Percentiles rank a stretch among this genome's conserved stretches.
Evolutionary conservation across 2,888 invertebrate species (phyloP).

Genomic region (Hirtodrosophila confusa): DNA sequence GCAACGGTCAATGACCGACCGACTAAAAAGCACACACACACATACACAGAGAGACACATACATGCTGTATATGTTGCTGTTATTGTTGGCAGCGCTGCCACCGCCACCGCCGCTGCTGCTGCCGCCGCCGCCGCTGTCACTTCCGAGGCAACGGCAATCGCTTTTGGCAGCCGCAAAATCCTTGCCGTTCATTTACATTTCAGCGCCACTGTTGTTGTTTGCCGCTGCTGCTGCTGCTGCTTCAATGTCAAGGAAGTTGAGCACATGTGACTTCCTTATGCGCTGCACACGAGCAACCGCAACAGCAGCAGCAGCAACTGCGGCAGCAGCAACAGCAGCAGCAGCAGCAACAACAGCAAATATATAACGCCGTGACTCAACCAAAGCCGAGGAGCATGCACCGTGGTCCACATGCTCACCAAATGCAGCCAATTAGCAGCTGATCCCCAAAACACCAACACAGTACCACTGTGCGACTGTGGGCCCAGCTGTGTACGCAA

Average conservation of each 20-base stretch:
- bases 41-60: conserved; percentile 3
- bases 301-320: conserved; percentile 20
- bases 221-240: conserved; percentile 32
- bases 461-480: conserved; percentile 39
- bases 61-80: conserved; percentile 20
- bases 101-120: conserved; percentile 26
- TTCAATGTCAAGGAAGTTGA: conserved; percentile 77
- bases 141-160: conserved; percentile 61
- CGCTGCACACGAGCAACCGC: conserved; percentile 49
- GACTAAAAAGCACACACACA: conserved; percentile 74
- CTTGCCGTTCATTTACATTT: conserved; percentile 57
- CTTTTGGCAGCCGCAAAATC: conserved; percentile 62
- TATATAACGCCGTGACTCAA: conserved; percentile 43
- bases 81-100: conserved; percentile 32
- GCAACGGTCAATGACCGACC: conserved; percentile 83
- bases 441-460: background rate
- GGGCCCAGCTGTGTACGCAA: conserved; percentile 13
- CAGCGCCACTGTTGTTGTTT: conserved; percentile 13
- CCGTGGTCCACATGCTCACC: conserved; percentile 19
- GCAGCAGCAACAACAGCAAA: conserved; percentile 19
- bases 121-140: conserved; percentile 52
- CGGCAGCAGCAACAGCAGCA: conserved; percentile 17
- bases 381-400: conserved; percentile 30
- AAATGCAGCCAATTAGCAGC: conserved; percentile 20
- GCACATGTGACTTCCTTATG: conserved; percentile 70